Evolutionary conservation across 1,140 invertebrate genomes (phyloP).

Genomic region (Pomacea maculata): DNA sequence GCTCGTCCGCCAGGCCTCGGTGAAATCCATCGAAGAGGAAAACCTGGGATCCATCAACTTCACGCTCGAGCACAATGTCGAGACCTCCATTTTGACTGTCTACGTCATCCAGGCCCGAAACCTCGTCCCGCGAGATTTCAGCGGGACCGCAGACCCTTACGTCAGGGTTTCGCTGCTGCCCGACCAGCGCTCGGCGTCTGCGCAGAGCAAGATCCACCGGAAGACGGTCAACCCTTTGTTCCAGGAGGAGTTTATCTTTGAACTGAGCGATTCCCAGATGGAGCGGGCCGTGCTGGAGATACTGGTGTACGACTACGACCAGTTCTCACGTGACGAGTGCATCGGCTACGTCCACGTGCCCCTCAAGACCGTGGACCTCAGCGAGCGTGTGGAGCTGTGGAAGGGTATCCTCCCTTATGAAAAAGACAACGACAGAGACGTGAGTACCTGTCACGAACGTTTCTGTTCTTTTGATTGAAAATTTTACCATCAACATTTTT

Average conservation of each 20-base stretch:
- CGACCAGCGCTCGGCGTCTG: conserved; percentile 37
- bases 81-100: conserved; percentile 58
- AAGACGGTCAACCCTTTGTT: conserved; percentile 73
- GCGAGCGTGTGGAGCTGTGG: conserved; percentile 55
- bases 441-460: conserved; percentile 27
- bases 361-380: conserved; percentile 53
- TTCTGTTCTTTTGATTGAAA: too few relatives aligned
- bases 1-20: conserved; percentile 48
- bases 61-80: conserved; percentile 53
- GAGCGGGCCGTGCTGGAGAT: conserved; percentile 57
- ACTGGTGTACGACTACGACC: conserved; percentile 58
- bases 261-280: conserved; percentile 47
- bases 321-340: conserved; percentile 61
- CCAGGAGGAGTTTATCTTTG: conserved; percentile 65
- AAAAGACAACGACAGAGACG: conserved; percentile 51
- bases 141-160: conserved; percentile 61
- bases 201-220: conserved; percentile 68
- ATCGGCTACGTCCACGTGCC: conserved; percentile 58
- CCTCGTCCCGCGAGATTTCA: conserved; percentile 55
- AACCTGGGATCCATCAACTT: conserved; percentile 58
- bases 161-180: conserved; percentile 57
- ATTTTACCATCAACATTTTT: neutral
- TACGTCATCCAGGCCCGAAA: conserved; percentile 59
- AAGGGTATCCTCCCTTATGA: conserved; percentile 54
- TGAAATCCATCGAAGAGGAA: conserved; percentile 56